Percentiles rank a stretch among this genome's conserved stretches.
phyloP scores from a whole-genome alignment of 1,140 invertebrate species.

The Chlorops oryzae region DNA sequence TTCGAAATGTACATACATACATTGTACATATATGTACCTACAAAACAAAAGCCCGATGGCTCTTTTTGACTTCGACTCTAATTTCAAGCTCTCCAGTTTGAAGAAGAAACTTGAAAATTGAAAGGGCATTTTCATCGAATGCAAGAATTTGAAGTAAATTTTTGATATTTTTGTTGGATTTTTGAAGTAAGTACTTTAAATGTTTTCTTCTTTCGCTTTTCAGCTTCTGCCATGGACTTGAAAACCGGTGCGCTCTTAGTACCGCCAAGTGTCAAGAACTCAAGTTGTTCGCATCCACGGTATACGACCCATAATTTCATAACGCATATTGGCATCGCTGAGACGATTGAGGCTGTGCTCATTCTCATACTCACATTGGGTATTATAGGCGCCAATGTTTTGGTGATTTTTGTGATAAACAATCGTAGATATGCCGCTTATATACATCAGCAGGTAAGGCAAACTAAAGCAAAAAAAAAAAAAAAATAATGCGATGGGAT shows the following conservation, averaged over 20 bases:
- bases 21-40: no score
- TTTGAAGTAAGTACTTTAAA: no score
- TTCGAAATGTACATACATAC: no score
- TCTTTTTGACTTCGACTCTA: no score
- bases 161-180: no score
- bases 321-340: slow-evolving; percentile 58
- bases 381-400: slow-evolving; percentile 67
- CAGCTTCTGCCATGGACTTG: slow-evolving; percentile 37
- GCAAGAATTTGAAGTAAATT: no score
- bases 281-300: slow-evolving; percentile 66
- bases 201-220: slow-evolving; percentile 3
- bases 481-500: not conserved
- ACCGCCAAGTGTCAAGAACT: slow-evolving; percentile 70
- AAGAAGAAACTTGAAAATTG: no score
- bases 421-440: slow-evolving; percentile 73
- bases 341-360: slow-evolving; percentile 66
- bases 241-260: slow-evolving; percentile 57
- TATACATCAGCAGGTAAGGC: slow-evolving; percentile 72
- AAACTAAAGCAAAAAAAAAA: not conserved
- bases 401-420: slow-evolving; percentile 77
- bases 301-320: slow-evolving; percentile 55
- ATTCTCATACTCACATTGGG: slow-evolving; percentile 68
- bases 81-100: no score
- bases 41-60: no score
- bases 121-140: no score